These are phyloP conservation scores for Indri indri DNA, from an alignment of 2,113 vertebrate species.

Conservation along the genomic window DNA sequence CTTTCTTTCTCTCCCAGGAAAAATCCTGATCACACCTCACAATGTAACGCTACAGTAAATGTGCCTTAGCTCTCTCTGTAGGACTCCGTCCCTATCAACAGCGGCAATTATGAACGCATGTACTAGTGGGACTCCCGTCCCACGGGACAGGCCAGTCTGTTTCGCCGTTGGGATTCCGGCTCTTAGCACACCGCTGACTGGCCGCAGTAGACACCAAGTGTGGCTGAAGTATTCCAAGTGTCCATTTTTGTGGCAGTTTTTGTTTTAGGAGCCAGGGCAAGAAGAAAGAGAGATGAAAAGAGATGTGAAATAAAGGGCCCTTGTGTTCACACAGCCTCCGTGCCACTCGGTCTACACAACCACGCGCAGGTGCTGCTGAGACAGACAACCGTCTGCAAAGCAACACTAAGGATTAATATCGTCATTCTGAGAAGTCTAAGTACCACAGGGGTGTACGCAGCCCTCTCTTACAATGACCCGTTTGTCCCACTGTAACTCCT, in stretches of 20 bases:
- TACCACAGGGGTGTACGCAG: rapidly evolving
- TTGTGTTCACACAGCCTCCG: no score
- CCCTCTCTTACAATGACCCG: rapidly evolving
- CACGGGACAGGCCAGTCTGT: rapidly evolving
- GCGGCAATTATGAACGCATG: rapidly evolving
- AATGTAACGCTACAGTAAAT: background rate
- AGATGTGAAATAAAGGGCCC: rapidly evolving
- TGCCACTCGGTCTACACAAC: rapidly evolving
- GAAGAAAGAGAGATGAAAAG: background rate
- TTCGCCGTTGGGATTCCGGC: rapidly evolving
- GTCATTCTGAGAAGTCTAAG: no score
- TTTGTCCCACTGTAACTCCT: background rate
- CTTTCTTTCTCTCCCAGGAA: background rate
- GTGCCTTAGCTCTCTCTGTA: rapidly evolving
- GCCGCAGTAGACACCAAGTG: rapidly evolving
- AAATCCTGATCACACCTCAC: background rate
- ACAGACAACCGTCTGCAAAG: rapidly evolving
- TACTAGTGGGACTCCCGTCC: rapidly evolving
- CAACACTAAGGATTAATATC: rapidly evolving
- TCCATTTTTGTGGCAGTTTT: background rate
- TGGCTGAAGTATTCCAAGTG: no score
- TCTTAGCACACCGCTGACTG: rapidly evolving
- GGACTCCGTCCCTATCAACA: background rate
- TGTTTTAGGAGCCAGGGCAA: background rate
- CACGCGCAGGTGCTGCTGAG: rapidly evolving